Percentiles rank a stretch among this genome's conserved stretches.
These are phyloP conservation scores for Willowsia nigromaculata DNA, from an alignment of 2,888 invertebrate genomes.

Conservation along the genomic window DNA sequence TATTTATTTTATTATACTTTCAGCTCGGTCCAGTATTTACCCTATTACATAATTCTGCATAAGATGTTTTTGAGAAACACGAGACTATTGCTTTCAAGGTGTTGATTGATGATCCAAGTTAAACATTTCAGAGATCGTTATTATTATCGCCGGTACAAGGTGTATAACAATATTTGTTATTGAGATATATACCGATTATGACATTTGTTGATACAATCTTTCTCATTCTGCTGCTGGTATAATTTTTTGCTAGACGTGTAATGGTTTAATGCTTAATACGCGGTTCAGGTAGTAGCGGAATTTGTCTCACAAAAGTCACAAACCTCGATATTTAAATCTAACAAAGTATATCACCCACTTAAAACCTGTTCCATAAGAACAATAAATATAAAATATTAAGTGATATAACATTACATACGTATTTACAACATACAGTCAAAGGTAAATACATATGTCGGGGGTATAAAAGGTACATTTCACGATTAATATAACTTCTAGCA, in stretches of 20 bases:
- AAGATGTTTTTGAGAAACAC: background rate
- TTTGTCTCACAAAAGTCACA: background rate
- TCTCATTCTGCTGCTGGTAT: too few relatives aligned
- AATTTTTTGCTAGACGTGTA: background rate
- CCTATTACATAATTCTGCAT: background rate
- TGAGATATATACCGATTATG: too few relatives aligned
- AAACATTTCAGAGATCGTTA: background rate
- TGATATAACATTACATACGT: background rate
- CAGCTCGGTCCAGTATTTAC: background rate
- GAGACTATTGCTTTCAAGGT: background rate
- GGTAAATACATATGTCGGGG: background rate
- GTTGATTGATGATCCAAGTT: background rate
- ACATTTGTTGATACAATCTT: too few relatives aligned
- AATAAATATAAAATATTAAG: constrained; percentile 29
- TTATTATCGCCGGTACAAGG: too few relatives aligned
- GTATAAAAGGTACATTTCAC: constrained; percentile 44
- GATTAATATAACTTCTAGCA: background rate
- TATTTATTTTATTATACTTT: background rate
- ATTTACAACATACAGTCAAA: background rate
- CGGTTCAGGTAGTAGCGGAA: constrained; percentile 18
- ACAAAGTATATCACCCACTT: background rate
- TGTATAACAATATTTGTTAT: too few relatives aligned
- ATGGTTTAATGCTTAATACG: background rate
- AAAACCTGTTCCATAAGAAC: background rate
- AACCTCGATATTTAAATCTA: background rate